A percentile compares a stretch with the other conserved stretches of the same genome.
phyloP scores from a whole-genome alignment of 2,888 invertebrate species.

The Heliothis peltigera region DNA sequence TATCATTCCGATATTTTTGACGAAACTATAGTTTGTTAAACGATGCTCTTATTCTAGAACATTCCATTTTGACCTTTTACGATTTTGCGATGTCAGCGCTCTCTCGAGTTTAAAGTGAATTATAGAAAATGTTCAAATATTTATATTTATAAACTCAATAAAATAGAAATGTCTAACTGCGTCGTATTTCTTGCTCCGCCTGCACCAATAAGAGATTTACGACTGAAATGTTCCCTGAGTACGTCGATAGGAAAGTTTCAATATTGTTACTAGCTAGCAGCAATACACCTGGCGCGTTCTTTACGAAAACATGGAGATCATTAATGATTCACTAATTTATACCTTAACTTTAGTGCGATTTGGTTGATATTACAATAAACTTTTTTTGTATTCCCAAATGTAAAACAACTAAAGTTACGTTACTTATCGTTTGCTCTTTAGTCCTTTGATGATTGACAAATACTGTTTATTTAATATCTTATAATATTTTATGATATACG shows the following conservation, averaged over 20 bases:
- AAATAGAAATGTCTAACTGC: conserved; percentile 19
- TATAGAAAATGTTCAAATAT: conserved; percentile 21
- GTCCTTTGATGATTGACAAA: conserved; percentile 24
- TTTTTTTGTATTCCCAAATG: conserved; percentile 4
- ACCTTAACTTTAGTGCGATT: conserved; percentile 19
- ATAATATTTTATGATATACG: conserved; percentile 33
- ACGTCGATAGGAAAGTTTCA: conserved; percentile 45
- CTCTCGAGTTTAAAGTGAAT: conserved; percentile 16
- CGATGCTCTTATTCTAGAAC: conserved; percentile 23
- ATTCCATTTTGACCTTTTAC: conserved; percentile 33
- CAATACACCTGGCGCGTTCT: conserved; percentile 23
- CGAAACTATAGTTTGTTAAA: conserved; percentile 1
- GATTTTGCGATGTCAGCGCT: conserved; percentile 22
- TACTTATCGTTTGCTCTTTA: conserved; percentile 3
- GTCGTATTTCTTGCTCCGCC: conserved; percentile 16
- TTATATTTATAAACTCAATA: conserved; percentile 20
- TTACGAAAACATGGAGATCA: conserved; percentile 4
- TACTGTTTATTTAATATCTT: conserved; percentile 13
- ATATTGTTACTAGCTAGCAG: conserved; percentile 21
- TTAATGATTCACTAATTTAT: conserved; percentile 18
- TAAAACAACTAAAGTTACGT: background rate
- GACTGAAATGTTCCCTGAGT: conserved; percentile 13
- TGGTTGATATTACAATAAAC: conserved; percentile 2
- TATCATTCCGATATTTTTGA: conserved; percentile 13
- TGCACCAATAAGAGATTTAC: conserved; percentile 40